Percentiles rank a stretch among this genome's conserved stretches.
phyloP scores from a whole-genome alignment of 2,797 vertebrate genomes.

The Anabacerthia variegaticeps region DNA sequence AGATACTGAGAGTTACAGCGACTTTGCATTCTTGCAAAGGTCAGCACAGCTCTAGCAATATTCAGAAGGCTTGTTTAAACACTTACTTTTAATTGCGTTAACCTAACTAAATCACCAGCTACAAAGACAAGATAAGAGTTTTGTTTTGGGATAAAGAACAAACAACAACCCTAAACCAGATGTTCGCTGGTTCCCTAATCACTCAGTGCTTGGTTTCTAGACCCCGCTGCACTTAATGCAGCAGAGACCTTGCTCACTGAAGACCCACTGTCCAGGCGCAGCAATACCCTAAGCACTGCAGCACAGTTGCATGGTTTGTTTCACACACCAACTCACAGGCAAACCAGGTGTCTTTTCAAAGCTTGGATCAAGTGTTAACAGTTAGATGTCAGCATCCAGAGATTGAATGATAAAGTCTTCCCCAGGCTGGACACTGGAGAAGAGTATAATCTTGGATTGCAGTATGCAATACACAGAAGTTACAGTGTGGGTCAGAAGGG shows the following conservation, averaged over 20 bases:
- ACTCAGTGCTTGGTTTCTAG: background rate
- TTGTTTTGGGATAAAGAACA: background rate
- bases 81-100: conserved; percentile 43
- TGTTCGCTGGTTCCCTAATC: background rate
- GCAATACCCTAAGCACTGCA: background rate
- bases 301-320: accelerated
- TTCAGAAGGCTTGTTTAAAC: conserved; percentile 14
- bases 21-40: conserved; percentile 19
- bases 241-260: background rate
- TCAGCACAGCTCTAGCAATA: background rate
- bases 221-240: background rate
- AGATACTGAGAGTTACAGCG: background rate
- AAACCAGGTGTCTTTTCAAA: background rate
- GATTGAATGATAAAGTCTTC: background rate
- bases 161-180: background rate
- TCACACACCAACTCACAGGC: background rate
- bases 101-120: background rate
- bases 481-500: accelerated
- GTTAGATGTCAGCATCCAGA: background rate
- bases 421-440: background rate
- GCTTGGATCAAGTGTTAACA: too few species aligned
- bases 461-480: background rate
- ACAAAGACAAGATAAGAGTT: background rate
- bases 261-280: background rate
- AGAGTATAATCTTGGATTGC: background rate